phyloP scores from a whole-genome alignment of 2,797 vertebrate genomes.

The Microtus agrestis region DNA sequence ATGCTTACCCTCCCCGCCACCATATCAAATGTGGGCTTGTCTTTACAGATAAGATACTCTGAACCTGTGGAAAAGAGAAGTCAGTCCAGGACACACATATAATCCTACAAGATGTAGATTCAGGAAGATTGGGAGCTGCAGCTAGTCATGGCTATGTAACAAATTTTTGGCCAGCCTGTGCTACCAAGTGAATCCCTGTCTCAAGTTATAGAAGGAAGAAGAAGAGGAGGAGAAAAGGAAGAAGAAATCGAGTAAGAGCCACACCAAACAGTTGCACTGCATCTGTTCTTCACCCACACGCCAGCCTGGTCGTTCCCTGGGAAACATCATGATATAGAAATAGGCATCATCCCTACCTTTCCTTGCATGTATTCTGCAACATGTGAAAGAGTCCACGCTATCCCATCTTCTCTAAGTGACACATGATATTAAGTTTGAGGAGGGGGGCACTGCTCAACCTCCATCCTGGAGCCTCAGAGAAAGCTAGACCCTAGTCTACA shows the following conservation, averaged over 20 bases:
- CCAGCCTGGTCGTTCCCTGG: neutral
- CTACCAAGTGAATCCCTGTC: neutral
- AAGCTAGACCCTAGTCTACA: neutral
- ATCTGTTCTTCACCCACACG: neutral
- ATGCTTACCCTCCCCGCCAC: neutral
- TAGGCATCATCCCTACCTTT: neutral
- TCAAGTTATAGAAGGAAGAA: neutral
- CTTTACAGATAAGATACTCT: neutral
- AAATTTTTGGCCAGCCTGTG: neutral
- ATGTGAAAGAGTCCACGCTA: neutral
- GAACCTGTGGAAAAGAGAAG: neutral
- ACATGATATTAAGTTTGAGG: neutral
- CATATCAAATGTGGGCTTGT: neutral
- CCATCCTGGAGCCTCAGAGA: constrained; percentile 2
- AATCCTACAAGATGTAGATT: neutral
- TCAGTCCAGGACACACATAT: neutral
- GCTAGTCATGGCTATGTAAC: neutral
- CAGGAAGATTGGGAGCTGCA: neutral
- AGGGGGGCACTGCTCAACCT: constrained; percentile 30
- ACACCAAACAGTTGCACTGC: neutral
- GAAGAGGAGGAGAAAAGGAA: neutral
- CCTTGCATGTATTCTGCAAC: neutral
- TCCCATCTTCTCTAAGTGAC: neutral
- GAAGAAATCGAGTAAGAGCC: neutral
- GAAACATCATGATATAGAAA: constrained; percentile 24